Conservation (phyloP, 2,797 vertebrate species). For the Trematomus bernacchii region DNA sequence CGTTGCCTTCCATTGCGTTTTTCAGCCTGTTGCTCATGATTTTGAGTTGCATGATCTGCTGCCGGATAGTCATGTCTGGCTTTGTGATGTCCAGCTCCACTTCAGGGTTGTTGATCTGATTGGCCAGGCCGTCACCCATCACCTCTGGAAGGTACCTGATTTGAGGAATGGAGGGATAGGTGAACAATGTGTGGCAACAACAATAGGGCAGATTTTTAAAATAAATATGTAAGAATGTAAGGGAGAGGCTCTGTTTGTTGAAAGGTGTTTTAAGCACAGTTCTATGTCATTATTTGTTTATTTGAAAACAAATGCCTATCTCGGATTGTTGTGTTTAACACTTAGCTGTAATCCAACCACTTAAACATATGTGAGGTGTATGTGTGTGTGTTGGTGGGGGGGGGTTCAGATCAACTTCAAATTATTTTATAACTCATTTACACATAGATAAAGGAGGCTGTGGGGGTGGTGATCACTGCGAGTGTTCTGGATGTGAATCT, state of each 20-base stretch:
- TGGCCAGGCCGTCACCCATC: conserved; percentile 94
- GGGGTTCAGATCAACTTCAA: no score
- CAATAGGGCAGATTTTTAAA: neutral
- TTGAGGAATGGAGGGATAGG: neutral
- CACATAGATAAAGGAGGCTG: conserved; percentile 4
- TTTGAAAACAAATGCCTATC: neutral
- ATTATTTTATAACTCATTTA: conserved; percentile 9
- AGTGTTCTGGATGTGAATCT: conserved; percentile 27
- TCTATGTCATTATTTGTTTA: neutral
- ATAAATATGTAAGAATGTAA: neutral
- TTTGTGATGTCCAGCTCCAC: conserved; percentile 97
- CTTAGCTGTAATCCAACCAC: conserved; percentile 37
- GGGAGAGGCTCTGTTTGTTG: neutral
- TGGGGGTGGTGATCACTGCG: conserved; percentile 11
- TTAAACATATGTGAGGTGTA: conserved; percentile 27
- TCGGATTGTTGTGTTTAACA: conserved; percentile 27
- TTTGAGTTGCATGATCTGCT: conserved; percentile 96
- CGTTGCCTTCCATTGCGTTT: conserved; percentile 90
- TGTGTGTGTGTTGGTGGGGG: neutral
- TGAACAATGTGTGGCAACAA: neutral
- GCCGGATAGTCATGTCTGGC: conserved; percentile 93
- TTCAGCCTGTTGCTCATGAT: conserved; percentile 94
- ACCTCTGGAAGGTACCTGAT: conserved; percentile 93
- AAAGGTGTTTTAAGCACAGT: neutral
- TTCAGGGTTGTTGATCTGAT: conserved; percentile 95